Conservation (phyloP, 2,888 invertebrate genomes). For the Nemurella pictetii region DNA sequence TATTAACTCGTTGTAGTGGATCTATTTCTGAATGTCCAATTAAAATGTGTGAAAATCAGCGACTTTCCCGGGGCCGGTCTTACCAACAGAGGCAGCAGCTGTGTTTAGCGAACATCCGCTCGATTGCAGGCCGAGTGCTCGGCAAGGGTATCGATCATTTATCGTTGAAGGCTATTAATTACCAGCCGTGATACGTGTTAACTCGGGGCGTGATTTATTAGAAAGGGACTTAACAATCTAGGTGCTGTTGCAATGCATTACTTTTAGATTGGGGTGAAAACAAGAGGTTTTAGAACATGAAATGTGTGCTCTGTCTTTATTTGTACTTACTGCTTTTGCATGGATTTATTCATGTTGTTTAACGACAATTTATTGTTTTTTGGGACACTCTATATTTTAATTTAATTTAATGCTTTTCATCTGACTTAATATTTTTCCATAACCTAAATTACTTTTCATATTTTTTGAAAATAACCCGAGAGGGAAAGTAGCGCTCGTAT, state of each 20-base stretch:
- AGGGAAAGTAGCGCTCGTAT: neutral
- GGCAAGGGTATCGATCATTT: neutral
- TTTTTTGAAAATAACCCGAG: no score
- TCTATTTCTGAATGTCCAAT: neutral
- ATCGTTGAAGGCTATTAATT: slow-evolving; percentile 9
- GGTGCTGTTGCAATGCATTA: neutral
- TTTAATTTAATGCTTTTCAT: neutral
- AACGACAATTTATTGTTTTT: neutral
- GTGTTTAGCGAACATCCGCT: neutral
- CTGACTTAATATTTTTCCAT: no score
- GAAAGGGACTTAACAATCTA: neutral
- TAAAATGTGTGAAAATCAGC: neutral
- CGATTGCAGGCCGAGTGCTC: neutral
- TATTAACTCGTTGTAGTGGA: neutral
- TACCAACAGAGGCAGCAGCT: neutral
- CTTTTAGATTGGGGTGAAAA: neutral
- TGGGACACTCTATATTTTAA: neutral
- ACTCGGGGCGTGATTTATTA: neutral
- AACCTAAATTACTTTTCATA: no score
- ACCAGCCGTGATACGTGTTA: neutral
- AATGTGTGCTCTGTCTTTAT: neutral
- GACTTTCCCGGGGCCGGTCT: neutral
- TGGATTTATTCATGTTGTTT: neutral
- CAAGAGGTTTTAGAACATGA: neutral
- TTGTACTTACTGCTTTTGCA: neutral